A percentile compares a stretch with the other conserved stretches of the same genome.
Evolutionary conservation across 2,797 vertebrate species (phyloP).

Genomic region (Silurus lanzhouensis): DNA sequence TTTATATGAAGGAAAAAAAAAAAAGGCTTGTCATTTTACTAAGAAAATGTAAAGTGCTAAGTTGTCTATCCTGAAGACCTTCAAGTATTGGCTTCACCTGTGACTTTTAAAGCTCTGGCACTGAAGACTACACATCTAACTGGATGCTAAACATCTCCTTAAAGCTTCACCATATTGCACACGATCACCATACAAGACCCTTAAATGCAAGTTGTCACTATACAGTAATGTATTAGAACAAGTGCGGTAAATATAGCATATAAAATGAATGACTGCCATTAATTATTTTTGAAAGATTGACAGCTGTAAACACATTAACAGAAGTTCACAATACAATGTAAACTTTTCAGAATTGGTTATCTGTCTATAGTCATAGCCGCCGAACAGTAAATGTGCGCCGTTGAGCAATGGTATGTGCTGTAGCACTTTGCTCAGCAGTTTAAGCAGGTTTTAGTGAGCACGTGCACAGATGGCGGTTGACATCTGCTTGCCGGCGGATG

Average conservation of each 20-base stretch:
- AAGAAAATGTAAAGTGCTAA: neutral
- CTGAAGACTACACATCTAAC: too few relatives aligned
- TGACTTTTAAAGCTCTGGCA: neutral
- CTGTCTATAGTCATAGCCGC: neutral
- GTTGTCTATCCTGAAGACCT: neutral
- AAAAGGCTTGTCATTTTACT: neutral
- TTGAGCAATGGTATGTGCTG: neutral
- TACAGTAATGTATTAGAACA: neutral
- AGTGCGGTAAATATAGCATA: neutral
- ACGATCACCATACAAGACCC: neutral
- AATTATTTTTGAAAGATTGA: neutral
- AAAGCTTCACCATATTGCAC: neutral
- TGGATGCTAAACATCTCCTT: too few relatives aligned
- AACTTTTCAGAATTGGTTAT: neutral
- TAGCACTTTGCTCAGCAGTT: neutral
- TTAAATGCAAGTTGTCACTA: neutral
- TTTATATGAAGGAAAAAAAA: neutral
- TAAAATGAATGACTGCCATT: neutral
- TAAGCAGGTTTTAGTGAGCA: constrained; percentile 12
- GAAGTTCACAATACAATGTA: neutral
- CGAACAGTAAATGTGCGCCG: neutral
- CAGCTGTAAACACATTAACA: neutral
- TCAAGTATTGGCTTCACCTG: neutral
- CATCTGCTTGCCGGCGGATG: constrained; percentile 49
- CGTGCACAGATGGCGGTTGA: constrained; percentile 42